Conservation (phyloP, 2,888 invertebrate species). For the Ormyrus labotus region DNA sequence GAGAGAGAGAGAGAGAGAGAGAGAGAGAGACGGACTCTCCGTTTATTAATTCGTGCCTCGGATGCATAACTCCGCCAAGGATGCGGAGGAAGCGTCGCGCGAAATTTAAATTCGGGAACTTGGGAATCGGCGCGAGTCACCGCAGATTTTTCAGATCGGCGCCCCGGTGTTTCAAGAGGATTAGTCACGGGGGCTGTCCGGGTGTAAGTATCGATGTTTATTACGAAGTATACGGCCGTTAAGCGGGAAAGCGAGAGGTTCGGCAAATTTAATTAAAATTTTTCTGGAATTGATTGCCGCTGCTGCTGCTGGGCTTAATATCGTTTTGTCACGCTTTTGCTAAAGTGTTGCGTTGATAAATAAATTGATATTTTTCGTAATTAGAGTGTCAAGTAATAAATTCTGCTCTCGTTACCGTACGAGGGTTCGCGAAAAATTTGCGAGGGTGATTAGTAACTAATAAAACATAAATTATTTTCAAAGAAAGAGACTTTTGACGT, state of each 20-base stretch:
- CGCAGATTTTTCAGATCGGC: neutral
- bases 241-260: neutral
- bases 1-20: neutral
- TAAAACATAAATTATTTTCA: too few species aligned
- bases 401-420: too few species aligned
- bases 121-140: neutral
- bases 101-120: slow-evolving; percentile 29
- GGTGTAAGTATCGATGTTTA: slow-evolving; percentile 25
- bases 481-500: too few species aligned
- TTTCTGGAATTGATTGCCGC: neutral
- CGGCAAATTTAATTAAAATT: neutral
- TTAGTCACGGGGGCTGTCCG: neutral
- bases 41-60: slow-evolving; percentile 42
- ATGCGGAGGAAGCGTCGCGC: neutral
- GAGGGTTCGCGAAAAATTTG: too few species aligned
- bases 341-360: neutral
- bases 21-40: slow-evolving; percentile 7
- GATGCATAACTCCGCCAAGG: slow-evolving; percentile 19
- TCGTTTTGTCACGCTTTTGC: neutral
- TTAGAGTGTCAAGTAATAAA: too few species aligned
- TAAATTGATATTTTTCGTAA: neutral
- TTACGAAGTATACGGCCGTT: neutral
- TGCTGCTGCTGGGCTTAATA: neutral
- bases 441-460: too few species aligned
- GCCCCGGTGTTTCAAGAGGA: neutral